These are phyloP conservation scores for Anoplolepis gracilipes DNA, from an alignment of 1,140 invertebrate genomes.

Conservation along the genomic window DNA sequence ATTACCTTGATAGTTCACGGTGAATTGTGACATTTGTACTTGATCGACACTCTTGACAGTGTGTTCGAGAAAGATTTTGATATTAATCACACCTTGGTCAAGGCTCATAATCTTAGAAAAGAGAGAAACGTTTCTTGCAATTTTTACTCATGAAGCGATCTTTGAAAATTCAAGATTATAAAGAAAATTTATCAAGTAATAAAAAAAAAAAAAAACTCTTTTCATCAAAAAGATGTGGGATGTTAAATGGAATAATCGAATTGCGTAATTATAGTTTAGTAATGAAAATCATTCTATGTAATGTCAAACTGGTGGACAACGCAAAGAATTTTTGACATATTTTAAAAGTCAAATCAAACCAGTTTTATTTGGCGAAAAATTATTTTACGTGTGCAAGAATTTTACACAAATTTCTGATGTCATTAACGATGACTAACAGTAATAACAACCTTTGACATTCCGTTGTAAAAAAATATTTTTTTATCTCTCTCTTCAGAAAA, in stretches of 20 bases:
- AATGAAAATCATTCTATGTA: neutral
- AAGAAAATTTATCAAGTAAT: neutral
- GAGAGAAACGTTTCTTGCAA: neutral
- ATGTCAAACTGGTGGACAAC: neutral
- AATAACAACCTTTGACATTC: neutral
- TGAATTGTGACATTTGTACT: slow-evolving; percentile 12
- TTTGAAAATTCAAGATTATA: neutral
- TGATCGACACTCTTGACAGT: slow-evolving; percentile 20
- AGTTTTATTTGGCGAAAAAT: slow-evolving; percentile 19
- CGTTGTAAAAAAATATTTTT: neutral
- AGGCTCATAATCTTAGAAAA: neutral
- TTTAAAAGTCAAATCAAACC: neutral
- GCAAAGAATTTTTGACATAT: neutral
- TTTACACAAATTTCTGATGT: slow-evolving; percentile 6
- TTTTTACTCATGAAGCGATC: too few species aligned
- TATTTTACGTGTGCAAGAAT: neutral
- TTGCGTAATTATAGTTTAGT: neutral
- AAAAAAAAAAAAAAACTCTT: neutral
- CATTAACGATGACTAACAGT: neutral
- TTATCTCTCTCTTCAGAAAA: too few species aligned
- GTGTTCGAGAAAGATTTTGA: neutral
- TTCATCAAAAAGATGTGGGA: neutral
- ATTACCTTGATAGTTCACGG: slow-evolving; percentile 46
- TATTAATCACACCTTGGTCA: neutral
- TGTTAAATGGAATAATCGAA: slow-evolving; percentile 15